These are phyloP conservation scores for Norana najaformis DNA, from an alignment of 2,888 invertebrate species.

Conservation along the genomic window DNA sequence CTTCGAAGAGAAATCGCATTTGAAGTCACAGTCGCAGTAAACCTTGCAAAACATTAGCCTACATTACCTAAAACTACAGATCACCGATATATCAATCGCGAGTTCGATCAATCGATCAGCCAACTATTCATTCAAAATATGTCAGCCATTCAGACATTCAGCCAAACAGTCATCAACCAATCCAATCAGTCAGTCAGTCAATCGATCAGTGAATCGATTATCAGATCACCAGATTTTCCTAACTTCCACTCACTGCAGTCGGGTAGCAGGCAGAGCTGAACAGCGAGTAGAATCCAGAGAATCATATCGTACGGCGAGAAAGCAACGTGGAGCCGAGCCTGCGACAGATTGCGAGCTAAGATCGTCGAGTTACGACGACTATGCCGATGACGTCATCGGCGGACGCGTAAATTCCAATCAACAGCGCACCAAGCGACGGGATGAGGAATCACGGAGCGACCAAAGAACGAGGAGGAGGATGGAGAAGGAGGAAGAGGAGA, in stretches of 20 bases:
- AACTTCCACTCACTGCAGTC: neutral
- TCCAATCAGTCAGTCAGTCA: too few relatives aligned
- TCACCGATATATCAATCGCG: too few relatives aligned
- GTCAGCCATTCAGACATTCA: neutral
- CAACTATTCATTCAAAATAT: neutral
- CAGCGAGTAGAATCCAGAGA: conserved; percentile 7
- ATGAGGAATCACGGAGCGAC: conserved; percentile 7
- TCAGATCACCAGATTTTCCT: neutral
- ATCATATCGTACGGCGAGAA: neutral
- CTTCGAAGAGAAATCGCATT: neutral
- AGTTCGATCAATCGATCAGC: neutral
- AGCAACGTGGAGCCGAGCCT: conserved; percentile 4
- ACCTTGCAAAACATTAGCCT: neutral
- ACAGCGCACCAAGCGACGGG: conserved; percentile 6
- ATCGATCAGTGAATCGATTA: neutral
- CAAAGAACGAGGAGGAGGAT: neutral
- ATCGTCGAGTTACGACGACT: conserved; percentile 2
- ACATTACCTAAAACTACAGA: neutral
- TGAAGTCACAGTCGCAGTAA: neutral
- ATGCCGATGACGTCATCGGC: neutral
- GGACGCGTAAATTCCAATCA: conserved; percentile 13
- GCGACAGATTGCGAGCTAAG: neutral
- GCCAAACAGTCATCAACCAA: too few relatives aligned
- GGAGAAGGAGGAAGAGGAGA: neutral
- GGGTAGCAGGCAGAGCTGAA: neutral